phyloP scores from a whole-genome alignment of 2,888 invertebrate species.

The Metallyticus violacea region DNA sequence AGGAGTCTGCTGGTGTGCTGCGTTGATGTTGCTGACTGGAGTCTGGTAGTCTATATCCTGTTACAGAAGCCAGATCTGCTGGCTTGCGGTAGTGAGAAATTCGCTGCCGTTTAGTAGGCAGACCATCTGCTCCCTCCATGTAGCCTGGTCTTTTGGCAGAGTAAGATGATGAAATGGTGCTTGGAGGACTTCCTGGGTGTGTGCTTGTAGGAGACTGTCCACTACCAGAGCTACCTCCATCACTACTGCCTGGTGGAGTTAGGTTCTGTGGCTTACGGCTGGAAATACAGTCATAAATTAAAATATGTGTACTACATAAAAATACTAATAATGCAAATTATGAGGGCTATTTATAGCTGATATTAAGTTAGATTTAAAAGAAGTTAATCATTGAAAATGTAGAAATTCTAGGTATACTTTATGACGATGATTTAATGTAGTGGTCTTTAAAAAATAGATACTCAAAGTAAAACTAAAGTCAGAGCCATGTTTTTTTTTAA shows the following conservation, averaged over 20 bases:
- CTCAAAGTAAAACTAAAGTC: too few relatives aligned
- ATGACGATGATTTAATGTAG: too few relatives aligned
- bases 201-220: constrained; percentile 77
- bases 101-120: constrained; percentile 73
- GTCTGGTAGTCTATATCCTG: neutral
- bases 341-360: too few relatives aligned
- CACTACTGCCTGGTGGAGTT: constrained; percentile 84
- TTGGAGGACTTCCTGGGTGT: constrained; percentile 70
- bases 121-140: constrained; percentile 57
- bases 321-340: too few relatives aligned
- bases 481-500: too few relatives aligned
- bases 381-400: too few relatives aligned
- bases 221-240: constrained; percentile 70
- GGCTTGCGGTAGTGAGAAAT: constrained; percentile 80
- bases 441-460: too few relatives aligned
- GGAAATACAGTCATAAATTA: constrained; percentile 36
- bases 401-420: too few relatives aligned
- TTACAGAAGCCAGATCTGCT: constrained; percentile 29
- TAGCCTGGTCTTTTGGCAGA: constrained; percentile 57
- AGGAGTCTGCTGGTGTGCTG: neutral
- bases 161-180: constrained; percentile 56
- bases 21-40: constrained; percentile 1
- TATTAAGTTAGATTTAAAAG: too few relatives aligned
- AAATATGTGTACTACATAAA: too few relatives aligned
- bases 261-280: constrained; percentile 88